These are phyloP conservation scores for Luperina nickerlii DNA, from an alignment of 2,888 invertebrate species.

Conservation along the genomic window DNA sequence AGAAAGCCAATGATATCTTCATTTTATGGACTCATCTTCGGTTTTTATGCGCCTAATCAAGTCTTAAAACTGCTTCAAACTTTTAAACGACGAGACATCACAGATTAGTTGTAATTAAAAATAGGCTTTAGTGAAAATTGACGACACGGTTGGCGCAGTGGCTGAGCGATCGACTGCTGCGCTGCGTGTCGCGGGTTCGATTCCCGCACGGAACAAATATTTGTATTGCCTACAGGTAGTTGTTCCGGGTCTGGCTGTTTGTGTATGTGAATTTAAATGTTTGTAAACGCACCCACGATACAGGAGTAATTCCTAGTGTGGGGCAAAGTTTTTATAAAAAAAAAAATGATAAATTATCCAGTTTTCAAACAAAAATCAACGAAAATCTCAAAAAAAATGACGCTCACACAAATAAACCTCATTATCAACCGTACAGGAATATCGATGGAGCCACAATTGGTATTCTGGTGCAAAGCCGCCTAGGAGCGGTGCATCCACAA, in stretches of 20 bases:
- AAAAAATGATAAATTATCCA: neutral
- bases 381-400: neutral
- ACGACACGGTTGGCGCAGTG: too few species aligned
- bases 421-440: constrained; percentile 49
- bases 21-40: constrained; percentile 4
- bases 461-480: constrained; percentile 68
- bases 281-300: too few species aligned
- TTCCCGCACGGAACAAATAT: too few species aligned
- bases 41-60: constrained; percentile 1
- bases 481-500: constrained; percentile 70
- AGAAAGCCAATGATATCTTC: constrained; percentile 9
- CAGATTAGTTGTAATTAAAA: neutral
- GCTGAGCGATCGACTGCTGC: too few species aligned
- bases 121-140: neutral
- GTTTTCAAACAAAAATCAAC: neutral
- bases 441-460: constrained; percentile 68
- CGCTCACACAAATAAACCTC: constrained; percentile 1
- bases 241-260: too few species aligned
- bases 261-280: too few species aligned
- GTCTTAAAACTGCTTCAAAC: neutral
- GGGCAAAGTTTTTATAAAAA: too few species aligned
- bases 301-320: too few species aligned
- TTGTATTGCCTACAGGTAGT: too few species aligned
- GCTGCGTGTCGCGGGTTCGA: too few species aligned
- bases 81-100: neutral